A percentile compares a stretch with the other conserved stretches of the same genome.
These are phyloP conservation scores for Meleagris gallopavo DNA, from an alignment of 2,113 vertebrate species.

Conservation along the genomic window DNA sequence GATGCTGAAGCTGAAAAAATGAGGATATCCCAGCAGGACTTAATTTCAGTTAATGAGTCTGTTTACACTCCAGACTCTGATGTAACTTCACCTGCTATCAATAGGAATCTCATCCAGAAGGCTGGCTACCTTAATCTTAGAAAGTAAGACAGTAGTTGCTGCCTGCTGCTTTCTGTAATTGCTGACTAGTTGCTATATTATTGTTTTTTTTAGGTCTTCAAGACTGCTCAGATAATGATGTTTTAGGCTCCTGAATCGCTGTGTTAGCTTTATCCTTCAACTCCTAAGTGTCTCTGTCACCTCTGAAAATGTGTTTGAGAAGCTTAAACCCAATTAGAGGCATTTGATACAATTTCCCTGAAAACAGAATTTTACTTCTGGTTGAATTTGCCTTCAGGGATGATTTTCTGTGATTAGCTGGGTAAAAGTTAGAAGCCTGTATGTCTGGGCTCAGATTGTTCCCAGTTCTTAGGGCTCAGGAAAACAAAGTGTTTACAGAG, in stretches of 20 bases:
- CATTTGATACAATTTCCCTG: background rate
- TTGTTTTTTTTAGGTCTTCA: background rate
- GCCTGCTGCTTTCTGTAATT: background rate
- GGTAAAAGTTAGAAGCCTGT: background rate
- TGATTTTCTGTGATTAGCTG: background rate
- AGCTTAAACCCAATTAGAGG: background rate
- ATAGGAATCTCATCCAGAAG: conserved; percentile 95
- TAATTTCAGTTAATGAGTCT: conserved; percentile 88
- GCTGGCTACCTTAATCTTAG: conserved; percentile 97
- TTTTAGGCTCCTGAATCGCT: background rate
- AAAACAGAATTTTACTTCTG: background rate
- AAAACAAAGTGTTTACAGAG: background rate
- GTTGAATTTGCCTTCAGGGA: background rate
- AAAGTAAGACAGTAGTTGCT: conserved; percentile 80
- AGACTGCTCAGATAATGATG: background rate
- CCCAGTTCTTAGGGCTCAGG: background rate
- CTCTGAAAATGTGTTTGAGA: background rate
- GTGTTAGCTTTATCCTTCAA: background rate
- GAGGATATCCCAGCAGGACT: conserved; percentile 87
- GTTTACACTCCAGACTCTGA: conserved; percentile 93
- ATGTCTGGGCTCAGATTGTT: background rate
- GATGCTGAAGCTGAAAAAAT: conserved; percentile 91
- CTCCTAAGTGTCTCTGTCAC: background rate
- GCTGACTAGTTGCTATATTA: background rate
- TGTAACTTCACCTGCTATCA: conserved; percentile 80